Percentiles rank a stretch among this genome's conserved stretches.
Conservation (phyloP, 2,113 vertebrate species). For the Callipepla squamata region DNA sequence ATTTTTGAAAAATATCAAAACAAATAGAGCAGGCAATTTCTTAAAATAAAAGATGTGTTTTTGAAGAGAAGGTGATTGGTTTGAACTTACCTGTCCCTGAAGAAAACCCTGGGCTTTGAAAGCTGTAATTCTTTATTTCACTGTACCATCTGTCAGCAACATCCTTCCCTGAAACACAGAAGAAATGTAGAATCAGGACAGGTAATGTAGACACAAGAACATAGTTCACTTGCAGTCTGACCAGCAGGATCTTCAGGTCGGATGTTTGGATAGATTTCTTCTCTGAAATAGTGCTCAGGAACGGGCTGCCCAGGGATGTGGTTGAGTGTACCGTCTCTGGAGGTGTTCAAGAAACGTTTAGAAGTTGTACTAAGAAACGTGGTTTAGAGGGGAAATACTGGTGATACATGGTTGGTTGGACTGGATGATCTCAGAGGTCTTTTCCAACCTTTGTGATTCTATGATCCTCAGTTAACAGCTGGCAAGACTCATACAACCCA, state of each 20-base stretch:
- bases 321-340: no score
- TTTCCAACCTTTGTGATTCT: no score
- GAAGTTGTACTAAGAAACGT: no score
- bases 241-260: not conserved
- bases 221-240: not conserved
- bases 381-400: no score
- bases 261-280: no score
- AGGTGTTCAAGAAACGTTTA: no score
- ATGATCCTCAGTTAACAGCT: not conserved
- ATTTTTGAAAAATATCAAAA: not conserved
- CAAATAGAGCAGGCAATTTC: not conserved
- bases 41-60: not conserved
- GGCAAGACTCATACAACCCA: not conserved
- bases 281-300: no score
- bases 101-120: conserved; percentile 92
- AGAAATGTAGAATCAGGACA: not conserved
- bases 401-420: no score
- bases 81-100: conserved; percentile 90
- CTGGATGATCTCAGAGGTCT: no score
- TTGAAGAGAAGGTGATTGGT: not conserved
- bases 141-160: conserved; percentile 96
- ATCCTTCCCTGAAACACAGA: conserved; percentile 86
- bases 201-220: not conserved
- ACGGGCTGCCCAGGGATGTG: no score
- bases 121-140: conserved; percentile 97